Evolutionary conservation across 2,113 vertebrate species (phyloP).

Genomic region (Himantopus leucocephalus): DNA sequence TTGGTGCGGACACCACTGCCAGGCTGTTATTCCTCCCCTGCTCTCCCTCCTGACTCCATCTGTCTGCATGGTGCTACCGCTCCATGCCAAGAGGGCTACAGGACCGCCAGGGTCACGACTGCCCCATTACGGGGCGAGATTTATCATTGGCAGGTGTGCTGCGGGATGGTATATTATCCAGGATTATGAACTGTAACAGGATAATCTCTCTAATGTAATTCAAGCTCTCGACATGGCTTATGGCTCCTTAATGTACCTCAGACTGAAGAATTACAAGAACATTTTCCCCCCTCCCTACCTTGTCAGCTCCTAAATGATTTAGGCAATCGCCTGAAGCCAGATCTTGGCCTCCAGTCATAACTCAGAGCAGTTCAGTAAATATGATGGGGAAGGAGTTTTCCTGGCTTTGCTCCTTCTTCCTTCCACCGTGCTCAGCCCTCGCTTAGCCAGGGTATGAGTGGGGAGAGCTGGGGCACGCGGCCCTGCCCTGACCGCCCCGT

Average conservation of each 20-base stretch:
- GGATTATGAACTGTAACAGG: slow-evolving; percentile 88
- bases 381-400: slow-evolving; percentile 71
- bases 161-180: slow-evolving; percentile 82
- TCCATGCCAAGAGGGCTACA: slow-evolving; percentile 56
- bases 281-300: slow-evolving; percentile 77
- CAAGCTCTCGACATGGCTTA: slow-evolving; percentile 88
- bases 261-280: slow-evolving; percentile 87
- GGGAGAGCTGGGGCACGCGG: neutral
- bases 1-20: neutral
- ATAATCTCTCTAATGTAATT: slow-evolving; percentile 89
- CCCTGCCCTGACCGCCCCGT: neutral
- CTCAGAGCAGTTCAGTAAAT: slow-evolving; percentile 79
- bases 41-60: slow-evolving; percentile 36
- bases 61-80: slow-evolving; percentile 24
- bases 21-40: slow-evolving; percentile 12
- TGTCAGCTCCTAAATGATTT: slow-evolving; percentile 85
- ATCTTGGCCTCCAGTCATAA: slow-evolving; percentile 79
- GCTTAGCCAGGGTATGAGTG: neutral
- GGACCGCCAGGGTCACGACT: slow-evolving; percentile 73
- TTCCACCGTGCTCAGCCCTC: slow-evolving; percentile 10
- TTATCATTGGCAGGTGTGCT: slow-evolving; percentile 82
- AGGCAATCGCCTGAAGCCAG: slow-evolving; percentile 83
- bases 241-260: slow-evolving; percentile 88
- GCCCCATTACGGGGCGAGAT: slow-evolving; percentile 79
- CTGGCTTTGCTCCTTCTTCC: slow-evolving; percentile 48